Base-by-base conservation (phyloP, 2,888 invertebrate species). In the Scaptomyza cyrtandrae region DNA sequence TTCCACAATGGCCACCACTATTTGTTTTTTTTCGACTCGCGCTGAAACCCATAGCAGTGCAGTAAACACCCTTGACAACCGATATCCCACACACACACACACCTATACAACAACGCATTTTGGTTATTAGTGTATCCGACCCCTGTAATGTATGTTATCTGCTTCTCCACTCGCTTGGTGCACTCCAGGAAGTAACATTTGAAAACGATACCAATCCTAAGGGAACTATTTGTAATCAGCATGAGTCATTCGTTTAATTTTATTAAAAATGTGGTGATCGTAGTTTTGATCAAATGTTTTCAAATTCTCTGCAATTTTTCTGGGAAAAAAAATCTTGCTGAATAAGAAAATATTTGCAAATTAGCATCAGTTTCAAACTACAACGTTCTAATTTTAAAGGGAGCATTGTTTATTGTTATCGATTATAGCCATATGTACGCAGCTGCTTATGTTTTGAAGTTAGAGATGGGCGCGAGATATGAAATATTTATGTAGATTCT, bases 41-140 rank as follows among this genome's bases (percentile, higher is more conserved):
- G 41, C 58, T 62, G 46, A 76, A 61, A 75, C 39, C 77, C 66
- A 59, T 71, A 77, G 71, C 71, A 72, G 75, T 75, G 69, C 63
- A 69, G 58, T 62, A 74, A 86, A 81, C 81, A 78, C 81, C 81
- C 87, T 80, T 86, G 85, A 84, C 87, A 86, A 81, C 81, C 81
- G 70, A 84, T 80, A 83, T 76, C 76, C 78, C 63, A 53, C 37
- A 46, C 27, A 31, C 35, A 14, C 31, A 50, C 50, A 41, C 39
- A 27, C 31, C 14, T 27, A 27, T 48, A 33, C 44, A 24, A 50
- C 35, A 19, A 50, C 37, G 45, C 52, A 46, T 57, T 45, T 45
- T 41, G 46, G 46, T 27, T 66, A 53, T 66, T 75, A 52, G 54
- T 44, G 43, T 41, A 41, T 48, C 43, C 55, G 69, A 67, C 49